phyloP scores from a whole-genome alignment of 2,888 invertebrate genomes.

The Athrips mouffetella region DNA sequence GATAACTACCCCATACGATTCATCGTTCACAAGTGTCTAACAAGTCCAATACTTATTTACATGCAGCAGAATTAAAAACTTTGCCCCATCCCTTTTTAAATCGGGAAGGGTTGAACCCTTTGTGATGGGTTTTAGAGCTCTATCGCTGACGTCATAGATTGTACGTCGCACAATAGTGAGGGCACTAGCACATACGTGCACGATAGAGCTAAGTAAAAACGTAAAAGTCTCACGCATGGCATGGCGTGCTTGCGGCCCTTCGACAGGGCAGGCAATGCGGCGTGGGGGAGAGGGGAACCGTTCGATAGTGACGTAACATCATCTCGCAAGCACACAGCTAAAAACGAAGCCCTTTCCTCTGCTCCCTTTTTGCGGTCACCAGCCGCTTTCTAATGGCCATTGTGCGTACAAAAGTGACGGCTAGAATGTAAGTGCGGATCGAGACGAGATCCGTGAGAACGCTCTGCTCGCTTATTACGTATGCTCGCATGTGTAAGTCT shows the following conservation, averaged over 20 bases:
- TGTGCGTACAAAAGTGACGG: slow-evolving; percentile 58
- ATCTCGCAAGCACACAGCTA: slow-evolving; percentile 56
- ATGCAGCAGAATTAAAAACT: slow-evolving; percentile 70
- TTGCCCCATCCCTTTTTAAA: slow-evolving; percentile 64
- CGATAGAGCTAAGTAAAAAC: slow-evolving; percentile 18
- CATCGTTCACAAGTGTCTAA: slow-evolving; percentile 69
- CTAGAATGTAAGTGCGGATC: slow-evolving; percentile 53
- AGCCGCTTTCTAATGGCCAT: slow-evolving; percentile 72
- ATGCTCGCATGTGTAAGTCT: slow-evolving; percentile 35
- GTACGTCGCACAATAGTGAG: slow-evolving; percentile 52
- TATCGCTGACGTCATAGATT: slow-evolving; percentile 51
- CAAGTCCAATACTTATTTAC: slow-evolving; percentile 75
- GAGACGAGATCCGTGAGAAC: slow-evolving; percentile 70
- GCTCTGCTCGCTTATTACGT: slow-evolving; percentile 44
- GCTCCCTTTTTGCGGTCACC: slow-evolving; percentile 72
- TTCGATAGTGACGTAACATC: slow-evolving; percentile 66
- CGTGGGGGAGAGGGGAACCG: slow-evolving; percentile 43
- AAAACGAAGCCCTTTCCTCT: slow-evolving; percentile 58
- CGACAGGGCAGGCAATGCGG: slow-evolving; percentile 31
- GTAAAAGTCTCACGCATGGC: slow-evolving; percentile 42
- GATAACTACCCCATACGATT: slow-evolving; percentile 68
- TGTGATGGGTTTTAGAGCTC: slow-evolving; percentile 58
- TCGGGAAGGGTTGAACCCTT: slow-evolving; percentile 73
- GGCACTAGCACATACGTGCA: slow-evolving; percentile 52
- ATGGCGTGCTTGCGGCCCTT: slow-evolving; percentile 30